Evolutionary conservation across 2,888 invertebrate genomes (phyloP), one percentile per base, ranked within the genome.

Genomic region (Augiades crinisus): DNA sequence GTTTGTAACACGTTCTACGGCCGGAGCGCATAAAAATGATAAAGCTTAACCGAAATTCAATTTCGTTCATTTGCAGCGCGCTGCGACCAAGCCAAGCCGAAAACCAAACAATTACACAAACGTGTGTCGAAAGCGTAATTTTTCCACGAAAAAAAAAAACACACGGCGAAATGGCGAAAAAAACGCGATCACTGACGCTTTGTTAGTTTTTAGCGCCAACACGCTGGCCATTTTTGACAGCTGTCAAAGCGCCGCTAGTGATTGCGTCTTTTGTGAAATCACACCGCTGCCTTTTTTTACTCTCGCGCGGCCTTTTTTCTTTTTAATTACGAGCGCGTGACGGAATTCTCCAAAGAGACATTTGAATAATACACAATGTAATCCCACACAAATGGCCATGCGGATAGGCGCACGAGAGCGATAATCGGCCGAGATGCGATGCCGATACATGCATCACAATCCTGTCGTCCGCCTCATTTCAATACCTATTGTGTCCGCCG

Each of bases 81-180:
- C 53, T 53, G 73, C 71, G 62, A 64, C 72, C 62, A 63, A 65
- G 65, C 75, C 75, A 72, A 65, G 70, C 73, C 75, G 79, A 83
- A 86, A 85, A 86, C 87, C 87, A 81, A 87, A 88, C 88, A 88
- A 89, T 89, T 86, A 88, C 79, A 80, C 74, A 78, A 75, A 83
- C 88, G 84, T 80, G 85, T 71, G 74, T 68, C 74, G 84, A 82
- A 83, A 87, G 71, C 79, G 81, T 88, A 86, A 88, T 87, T 83
- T 86, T 81, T 74, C 72, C 75, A 70, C 75, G 70, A 75, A 81
- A 82, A 68, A 81, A 70, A 75, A 81, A 82, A 68, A 81, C 70
- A 76, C 68, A 66, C 71, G 74, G 66, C 75, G 63, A 78, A 81
- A 78, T 72, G 72, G 59, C 67, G 67, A 75, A 79, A 80, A 81